phyloP scores from a whole-genome alignment of 2,797 vertebrate species.

The Mus caroli region DNA sequence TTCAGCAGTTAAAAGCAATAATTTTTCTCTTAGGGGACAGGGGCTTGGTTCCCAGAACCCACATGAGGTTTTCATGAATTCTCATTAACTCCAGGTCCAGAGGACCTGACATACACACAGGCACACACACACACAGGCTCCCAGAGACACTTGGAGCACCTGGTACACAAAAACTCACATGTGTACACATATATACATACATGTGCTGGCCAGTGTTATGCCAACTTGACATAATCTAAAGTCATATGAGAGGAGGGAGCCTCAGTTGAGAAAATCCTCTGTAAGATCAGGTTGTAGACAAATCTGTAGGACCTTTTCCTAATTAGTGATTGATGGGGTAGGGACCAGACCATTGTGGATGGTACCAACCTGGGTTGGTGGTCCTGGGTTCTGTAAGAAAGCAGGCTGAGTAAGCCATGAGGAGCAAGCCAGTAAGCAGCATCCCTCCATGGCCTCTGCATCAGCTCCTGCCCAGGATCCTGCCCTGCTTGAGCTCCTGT shows the following conservation, averaged over 20 bases:
- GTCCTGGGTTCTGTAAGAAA: background rate
- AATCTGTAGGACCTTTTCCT: background rate
- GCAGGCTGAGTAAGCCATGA: background rate
- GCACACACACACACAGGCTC: background rate
- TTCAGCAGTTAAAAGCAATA: background rate
- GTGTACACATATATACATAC: background rate
- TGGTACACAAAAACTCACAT: background rate
- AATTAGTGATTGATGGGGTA: background rate
- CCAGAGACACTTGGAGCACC: background rate
- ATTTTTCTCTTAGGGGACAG: background rate
- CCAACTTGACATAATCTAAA: background rate
- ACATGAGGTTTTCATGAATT: background rate
- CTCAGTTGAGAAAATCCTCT: background rate
- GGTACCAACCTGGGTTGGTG: background rate
- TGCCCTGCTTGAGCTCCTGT: background rate
- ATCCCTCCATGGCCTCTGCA: background rate
- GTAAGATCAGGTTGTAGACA: background rate
- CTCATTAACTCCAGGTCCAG: background rate
- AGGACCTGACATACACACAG: background rate
- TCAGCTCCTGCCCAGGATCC: background rate
- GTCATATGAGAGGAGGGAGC: too few species aligned
- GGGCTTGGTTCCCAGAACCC: background rate
- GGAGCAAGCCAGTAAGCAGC: background rate
- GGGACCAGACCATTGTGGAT: background rate
- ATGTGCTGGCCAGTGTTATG: background rate